Conservation (phyloP, 2,113 vertebrate genomes). For the Lethenteron reissneri region DNA sequence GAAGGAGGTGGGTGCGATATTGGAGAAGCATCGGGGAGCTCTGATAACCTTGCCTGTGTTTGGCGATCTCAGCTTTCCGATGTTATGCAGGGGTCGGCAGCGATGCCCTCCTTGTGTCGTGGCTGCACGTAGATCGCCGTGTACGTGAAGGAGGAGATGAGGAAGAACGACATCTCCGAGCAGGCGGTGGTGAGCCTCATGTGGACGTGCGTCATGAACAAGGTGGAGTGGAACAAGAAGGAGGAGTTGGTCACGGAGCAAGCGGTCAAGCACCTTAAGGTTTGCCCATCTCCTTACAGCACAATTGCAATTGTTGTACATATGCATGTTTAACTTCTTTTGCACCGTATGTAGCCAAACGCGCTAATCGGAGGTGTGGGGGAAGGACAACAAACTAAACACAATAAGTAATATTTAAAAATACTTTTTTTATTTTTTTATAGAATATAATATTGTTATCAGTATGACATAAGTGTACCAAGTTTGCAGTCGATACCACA, state of each 20-base stretch:
- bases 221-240: slow-evolving; percentile 79
- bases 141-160: slow-evolving; percentile 75
- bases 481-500: no score
- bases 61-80: no score
- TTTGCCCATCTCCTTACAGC: slow-evolving; percentile 10
- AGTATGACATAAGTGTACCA: no score
- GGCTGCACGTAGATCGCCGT: slow-evolving; percentile 33
- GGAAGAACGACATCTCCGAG: slow-evolving; percentile 49
- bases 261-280: slow-evolving; percentile 73
- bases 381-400: no score
- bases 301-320: background rate
- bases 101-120: no score
- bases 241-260: slow-evolving; percentile 71
- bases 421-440: no score
- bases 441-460: no score
- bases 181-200: slow-evolving; percentile 56
- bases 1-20: slow-evolving; percentile 43
- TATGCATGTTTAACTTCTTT: background rate
- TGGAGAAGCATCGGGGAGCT: background rate
- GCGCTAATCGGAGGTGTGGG: no score
- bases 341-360: no score
- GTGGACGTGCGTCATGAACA: slow-evolving; percentile 69
- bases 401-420: no score
- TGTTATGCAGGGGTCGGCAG: no score
- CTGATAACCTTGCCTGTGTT: no score